phyloP scores from a whole-genome alignment of 2,113 vertebrate genomes.

The Marmota monax region DNA sequence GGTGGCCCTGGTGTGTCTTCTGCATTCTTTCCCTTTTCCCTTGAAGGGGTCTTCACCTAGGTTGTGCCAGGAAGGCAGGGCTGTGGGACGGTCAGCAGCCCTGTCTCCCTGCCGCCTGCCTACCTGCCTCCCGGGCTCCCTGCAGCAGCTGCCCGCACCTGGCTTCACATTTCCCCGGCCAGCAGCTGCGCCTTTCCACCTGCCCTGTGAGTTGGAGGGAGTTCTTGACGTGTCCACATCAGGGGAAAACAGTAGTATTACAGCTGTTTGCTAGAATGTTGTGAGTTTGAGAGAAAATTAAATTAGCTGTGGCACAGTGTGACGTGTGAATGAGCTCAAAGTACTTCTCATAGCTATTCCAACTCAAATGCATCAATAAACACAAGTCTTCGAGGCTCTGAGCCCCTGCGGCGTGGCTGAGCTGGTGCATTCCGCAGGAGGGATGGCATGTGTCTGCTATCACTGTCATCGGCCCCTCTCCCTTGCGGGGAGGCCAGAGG shows the following conservation, averaged over 20 bases:
- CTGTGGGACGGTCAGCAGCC: not conserved
- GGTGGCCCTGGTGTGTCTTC: too few species aligned
- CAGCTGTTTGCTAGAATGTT: not conserved
- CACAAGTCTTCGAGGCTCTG: accelerated
- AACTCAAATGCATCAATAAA: too few species aligned
- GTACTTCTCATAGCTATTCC: not conserved
- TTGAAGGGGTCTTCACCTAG: not conserved
- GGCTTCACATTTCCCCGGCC: too few species aligned
- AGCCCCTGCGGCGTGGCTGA: accelerated
- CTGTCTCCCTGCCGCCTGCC: not conserved
- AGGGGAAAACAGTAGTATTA: too few species aligned
- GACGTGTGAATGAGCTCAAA: too few species aligned
- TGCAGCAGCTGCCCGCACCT: too few species aligned
- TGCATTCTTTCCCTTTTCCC: not conserved
- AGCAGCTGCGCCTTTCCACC: accelerated
- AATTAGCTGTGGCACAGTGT: not conserved
- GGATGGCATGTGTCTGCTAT: accelerated
- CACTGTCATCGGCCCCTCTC: not conserved
- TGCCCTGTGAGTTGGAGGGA: too few species aligned
- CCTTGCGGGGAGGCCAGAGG: not conserved
- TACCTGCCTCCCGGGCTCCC: too few species aligned
- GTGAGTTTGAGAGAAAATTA: not conserved
- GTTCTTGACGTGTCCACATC: too few species aligned
- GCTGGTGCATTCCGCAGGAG: too few species aligned
- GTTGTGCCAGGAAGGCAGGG: not conserved